Percentiles rank a stretch among this genome's conserved stretches.
These are phyloP conservation scores for Eciton burchellii DNA, from an alignment of 1,140 invertebrate species.

Conservation along the genomic window DNA sequence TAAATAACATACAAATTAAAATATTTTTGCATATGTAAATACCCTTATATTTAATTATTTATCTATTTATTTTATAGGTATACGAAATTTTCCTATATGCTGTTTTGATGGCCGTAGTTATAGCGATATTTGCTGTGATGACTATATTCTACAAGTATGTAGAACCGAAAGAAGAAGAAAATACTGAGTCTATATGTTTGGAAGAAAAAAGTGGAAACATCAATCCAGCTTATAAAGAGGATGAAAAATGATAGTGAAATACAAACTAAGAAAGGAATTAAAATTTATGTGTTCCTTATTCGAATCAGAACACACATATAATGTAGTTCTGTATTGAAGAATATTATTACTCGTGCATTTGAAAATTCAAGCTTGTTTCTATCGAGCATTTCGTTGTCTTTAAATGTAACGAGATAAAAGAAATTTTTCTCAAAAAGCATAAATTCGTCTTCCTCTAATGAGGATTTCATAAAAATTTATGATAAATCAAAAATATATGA, in stretches of 20 bases:
- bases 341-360: not conserved
- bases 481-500: not conserved
- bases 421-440: not conserved
- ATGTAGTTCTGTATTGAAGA: not conserved
- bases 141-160: slow-evolving; percentile 90
- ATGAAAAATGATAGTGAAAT: slow-evolving; percentile 57
- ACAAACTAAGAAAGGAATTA: not conserved
- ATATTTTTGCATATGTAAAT: not conserved
- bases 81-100: slow-evolving; percentile 96
- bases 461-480: not conserved
- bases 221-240: slow-evolving; percentile 65
- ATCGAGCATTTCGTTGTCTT: not conserved
- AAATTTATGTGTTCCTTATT: not conserved
- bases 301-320: not conserved
- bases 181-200: slow-evolving; percentile 68
- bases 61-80: slow-evolving; percentile 87
- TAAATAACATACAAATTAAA: not conserved
- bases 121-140: slow-evolving; percentile 93
- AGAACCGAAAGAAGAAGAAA: slow-evolving; percentile 73
- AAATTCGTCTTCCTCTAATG: not conserved
- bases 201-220: slow-evolving; percentile 64
- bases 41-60: not conserved
- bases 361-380: not conserved
- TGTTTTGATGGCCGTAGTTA: slow-evolving; percentile 93
- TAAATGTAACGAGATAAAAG: not conserved